A percentile compares a stretch with the other conserved stretches of the same genome.
Evolutionary conservation across 2,797 vertebrate species (phyloP).

Genomic region (Hipposideros larvatus): DNA sequence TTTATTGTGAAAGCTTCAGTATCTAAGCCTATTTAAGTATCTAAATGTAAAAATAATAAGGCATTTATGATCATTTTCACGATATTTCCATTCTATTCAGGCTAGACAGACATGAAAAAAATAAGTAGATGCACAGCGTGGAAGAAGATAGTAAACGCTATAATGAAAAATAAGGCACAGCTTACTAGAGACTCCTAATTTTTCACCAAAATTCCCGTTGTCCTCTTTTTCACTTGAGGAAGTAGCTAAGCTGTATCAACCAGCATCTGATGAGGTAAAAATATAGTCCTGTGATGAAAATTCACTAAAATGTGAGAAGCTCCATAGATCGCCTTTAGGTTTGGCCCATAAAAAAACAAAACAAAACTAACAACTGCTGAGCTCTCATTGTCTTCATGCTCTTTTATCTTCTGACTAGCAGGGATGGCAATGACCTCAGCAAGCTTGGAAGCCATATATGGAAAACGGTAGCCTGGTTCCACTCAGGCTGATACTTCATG

Average conservation of each 20-base stretch:
- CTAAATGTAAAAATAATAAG: neutral
- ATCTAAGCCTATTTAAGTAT: neutral
- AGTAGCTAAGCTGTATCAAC: neutral
- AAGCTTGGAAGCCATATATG: neutral
- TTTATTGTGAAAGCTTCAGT: neutral
- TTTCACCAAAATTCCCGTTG: neutral
- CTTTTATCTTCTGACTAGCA: neutral
- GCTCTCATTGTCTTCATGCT: neutral
- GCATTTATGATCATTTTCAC: neutral
- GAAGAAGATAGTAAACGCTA: neutral
- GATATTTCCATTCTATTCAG: neutral
- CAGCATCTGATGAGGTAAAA: neutral
- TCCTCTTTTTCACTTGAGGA: neutral
- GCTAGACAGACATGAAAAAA: neutral
- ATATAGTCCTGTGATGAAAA: too few relatives aligned
- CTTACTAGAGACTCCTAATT: neutral
- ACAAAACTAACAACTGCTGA: neutral
- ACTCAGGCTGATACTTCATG: neutral
- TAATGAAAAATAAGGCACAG: neutral
- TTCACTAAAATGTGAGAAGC: neutral
- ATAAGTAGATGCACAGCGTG: neutral
- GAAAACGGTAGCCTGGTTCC: neutral
- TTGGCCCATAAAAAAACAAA: neutral
- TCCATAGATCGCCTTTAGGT: neutral
- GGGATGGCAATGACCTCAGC: neutral